Conservation (phyloP, 2,113 vertebrate genomes). For the Oryzias woworae region DNA sequence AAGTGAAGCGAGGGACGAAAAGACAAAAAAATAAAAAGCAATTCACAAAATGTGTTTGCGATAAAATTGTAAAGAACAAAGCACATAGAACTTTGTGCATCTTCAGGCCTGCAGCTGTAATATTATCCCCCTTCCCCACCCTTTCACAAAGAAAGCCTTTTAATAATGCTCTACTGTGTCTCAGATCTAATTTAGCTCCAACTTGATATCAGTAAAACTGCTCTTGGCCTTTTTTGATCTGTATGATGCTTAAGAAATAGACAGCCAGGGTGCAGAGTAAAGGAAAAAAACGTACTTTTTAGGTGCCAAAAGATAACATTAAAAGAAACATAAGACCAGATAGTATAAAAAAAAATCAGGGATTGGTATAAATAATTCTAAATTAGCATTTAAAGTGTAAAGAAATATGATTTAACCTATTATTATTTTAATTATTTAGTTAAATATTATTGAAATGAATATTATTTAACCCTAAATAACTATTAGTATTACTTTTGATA, state of each 20-base stretch:
- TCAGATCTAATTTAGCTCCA: conserved; percentile 7
- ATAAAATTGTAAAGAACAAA: no score
- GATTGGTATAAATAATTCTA: no score
- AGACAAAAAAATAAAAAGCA: no score
- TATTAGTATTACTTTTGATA: no score
- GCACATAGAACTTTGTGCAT: no score
- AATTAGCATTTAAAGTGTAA: neutral
- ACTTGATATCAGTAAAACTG: neutral
- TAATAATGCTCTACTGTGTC: neutral
- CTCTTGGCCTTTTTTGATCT: neutral
- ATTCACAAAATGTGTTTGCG: no score
- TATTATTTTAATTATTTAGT: no score
- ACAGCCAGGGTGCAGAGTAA: neutral
- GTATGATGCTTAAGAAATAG: neutral
- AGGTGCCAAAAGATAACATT: neutral
- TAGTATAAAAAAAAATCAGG: no score
- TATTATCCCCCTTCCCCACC: no score
- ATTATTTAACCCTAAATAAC: neutral
- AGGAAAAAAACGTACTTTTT: neutral
- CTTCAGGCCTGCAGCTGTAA: no score
- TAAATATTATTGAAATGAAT: conserved; percentile 1
- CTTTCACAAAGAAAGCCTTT: neutral
- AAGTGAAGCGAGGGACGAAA: no score
- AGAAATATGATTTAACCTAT: conserved; percentile 4
- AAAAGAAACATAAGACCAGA: neutral